Conservation (phyloP, 2,797 vertebrate species). For the Emys orbicularis region DNA sequence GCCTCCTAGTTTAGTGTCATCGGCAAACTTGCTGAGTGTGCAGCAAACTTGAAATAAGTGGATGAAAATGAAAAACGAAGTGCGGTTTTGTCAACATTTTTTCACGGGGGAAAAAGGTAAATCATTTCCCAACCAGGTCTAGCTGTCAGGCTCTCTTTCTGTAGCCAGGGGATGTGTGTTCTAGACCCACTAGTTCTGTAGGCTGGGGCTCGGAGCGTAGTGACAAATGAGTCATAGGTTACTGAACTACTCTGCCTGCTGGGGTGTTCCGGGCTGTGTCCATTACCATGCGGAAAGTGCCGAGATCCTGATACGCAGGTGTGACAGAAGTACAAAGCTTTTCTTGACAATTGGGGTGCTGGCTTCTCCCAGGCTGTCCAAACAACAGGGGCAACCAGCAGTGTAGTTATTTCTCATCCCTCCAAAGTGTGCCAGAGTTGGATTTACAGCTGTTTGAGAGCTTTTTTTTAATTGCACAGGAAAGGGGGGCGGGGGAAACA, state of each 20-base stretch:
- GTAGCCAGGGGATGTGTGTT: neutral
- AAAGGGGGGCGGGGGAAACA: conserved; percentile 23
- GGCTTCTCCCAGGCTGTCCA: conserved; percentile 64
- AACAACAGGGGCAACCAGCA: conserved; percentile 58
- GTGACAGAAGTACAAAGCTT: conserved; percentile 60
- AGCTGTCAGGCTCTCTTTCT: accelerated
- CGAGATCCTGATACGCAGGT: conserved; percentile 31
- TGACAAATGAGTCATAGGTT: conserved; percentile 32
- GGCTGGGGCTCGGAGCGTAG: neutral
- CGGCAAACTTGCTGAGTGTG: too few relatives aligned
- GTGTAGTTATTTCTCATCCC: conserved; percentile 49
- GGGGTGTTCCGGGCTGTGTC: conserved; percentile 54
- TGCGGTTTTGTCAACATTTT: neutral
- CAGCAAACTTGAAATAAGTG: neutral
- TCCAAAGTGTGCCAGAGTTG: conserved; percentile 18
- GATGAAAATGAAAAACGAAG: neutral
- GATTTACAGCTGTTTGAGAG: conserved; percentile 44
- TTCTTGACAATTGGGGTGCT: conserved; percentile 64
- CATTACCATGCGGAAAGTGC: conserved; percentile 69
- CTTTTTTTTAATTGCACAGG: conserved; percentile 44
- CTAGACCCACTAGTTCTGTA: neutral
- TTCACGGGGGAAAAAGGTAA: neutral
- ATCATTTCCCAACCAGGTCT: neutral
- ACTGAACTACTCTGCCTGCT: conserved; percentile 35
- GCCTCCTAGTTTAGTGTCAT: too few relatives aligned